Base-by-base conservation (phyloP, 2,113 vertebrate genomes). In the Caretta caretta region DNA sequence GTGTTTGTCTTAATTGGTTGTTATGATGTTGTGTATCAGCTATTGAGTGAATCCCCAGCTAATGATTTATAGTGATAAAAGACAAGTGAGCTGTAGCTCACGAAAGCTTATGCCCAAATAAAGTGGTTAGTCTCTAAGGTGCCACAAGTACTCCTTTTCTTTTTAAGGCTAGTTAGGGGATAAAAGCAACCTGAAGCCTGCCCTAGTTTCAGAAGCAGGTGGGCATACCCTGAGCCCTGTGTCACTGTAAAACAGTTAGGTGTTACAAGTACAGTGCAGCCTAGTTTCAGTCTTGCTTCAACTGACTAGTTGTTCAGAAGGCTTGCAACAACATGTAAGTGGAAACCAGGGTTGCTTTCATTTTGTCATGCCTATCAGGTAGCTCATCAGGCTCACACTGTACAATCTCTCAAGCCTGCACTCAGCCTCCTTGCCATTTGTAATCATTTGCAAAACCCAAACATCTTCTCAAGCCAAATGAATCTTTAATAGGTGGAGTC, bases 361-460 rank as follows among this genome's bases (percentile, higher is more conserved):
- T 38, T 80, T 31, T 29, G 54, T 46, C 80, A 38, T 0, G 0
- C 80, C 81, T 51, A 9, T 31, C 59, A 81, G 78, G 87, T 19
- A 87, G 48, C 84, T 93, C 42, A 5, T 51, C 59, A 57, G 84
- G 72, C 49, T 46, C 80, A 35, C 50, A 2, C 75, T 7, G 54
- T 13, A 13, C 46, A 6, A 59, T 5, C 53, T 65, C 57, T 4
- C 1, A 19, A 29, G 75, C 82, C 82, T 80, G 51, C 1, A 17
- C 62, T 92, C 87, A 80, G 69, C 76, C 57, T 90, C 76, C 89
- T 87, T 90, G 91, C 86, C 95, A 78, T 84, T 84, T 90, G 82
- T 31, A 82, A 88, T 94, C 95, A 93, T 48, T 92, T 93, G 84
- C 84, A 93, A 80, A 92, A 89, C 29, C 86, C 90, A 92, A 95